A percentile compares a stretch with the other conserved stretches of the same genome.
Conservation (phyloP, 1,140 invertebrate species). For the Anoplolepis gracilipes region DNA sequence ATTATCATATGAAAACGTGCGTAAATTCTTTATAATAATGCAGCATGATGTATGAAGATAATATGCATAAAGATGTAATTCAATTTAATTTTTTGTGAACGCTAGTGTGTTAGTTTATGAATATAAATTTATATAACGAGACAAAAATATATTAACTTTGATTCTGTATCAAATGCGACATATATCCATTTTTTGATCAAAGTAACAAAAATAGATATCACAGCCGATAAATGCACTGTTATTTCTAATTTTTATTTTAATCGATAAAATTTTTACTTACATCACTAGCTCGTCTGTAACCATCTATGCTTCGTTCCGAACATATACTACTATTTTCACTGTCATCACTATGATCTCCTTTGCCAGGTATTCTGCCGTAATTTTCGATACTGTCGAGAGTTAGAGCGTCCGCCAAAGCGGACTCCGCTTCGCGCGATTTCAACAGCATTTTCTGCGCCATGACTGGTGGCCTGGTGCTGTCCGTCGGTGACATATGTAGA, state of each 20-base stretch:
- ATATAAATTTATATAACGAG: slow-evolving; percentile 12
- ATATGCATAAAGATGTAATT: slow-evolving; percentile 19
- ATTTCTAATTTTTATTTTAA: neutral
- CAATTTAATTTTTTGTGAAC: neutral
- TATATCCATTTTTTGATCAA: neutral
- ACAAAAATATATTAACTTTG: slow-evolving; percentile 4
- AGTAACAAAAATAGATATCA: slow-evolving; percentile 11
- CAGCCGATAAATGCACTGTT: neutral
- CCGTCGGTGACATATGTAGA: slow-evolving; percentile 84
- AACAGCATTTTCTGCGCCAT: slow-evolving; percentile 94
- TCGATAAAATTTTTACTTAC: slow-evolving; percentile 87
- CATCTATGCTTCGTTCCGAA: slow-evolving; percentile 96
- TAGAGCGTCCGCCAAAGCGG: slow-evolving; percentile 91
- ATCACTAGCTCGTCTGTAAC: slow-evolving; percentile 92
- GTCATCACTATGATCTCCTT: slow-evolving; percentile 93
- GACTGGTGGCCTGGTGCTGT: slow-evolving; percentile 86
- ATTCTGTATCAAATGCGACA: slow-evolving; percentile 20
- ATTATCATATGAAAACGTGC: slow-evolving; percentile 10
- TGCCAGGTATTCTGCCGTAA: slow-evolving; percentile 81
- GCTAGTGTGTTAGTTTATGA: slow-evolving; percentile 8
- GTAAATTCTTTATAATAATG: slow-evolving; percentile 20
- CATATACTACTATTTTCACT: slow-evolving; percentile 98
- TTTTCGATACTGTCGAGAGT: slow-evolving; percentile 84
- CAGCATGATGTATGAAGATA: neutral
- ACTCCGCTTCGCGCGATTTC: slow-evolving; percentile 96